phyloP scores from a whole-genome alignment of 2,113 vertebrate species.

The Puntigrus tetrazona region DNA sequence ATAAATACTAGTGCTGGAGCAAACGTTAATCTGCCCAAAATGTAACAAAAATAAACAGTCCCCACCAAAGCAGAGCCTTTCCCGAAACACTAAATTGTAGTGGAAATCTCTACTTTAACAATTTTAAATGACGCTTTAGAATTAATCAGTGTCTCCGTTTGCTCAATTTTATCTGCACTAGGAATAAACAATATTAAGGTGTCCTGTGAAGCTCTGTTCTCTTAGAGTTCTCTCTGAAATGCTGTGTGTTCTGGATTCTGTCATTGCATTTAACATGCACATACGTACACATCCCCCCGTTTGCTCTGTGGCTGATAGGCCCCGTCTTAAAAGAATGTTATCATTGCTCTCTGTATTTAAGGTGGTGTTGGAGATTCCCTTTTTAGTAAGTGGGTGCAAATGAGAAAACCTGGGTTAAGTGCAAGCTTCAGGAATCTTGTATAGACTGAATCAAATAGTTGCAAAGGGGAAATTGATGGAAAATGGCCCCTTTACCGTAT shows the following conservation, averaged over 20 bases:
- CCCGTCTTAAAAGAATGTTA: background rate
- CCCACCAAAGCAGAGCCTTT: background rate
- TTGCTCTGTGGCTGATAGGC: slow-evolving; percentile 2
- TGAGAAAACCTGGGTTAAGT: background rate
- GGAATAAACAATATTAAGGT: slow-evolving; percentile 31
- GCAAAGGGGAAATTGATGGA: background rate
- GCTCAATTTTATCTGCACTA: background rate
- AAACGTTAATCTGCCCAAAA: background rate
- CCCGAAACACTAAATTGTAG: background rate
- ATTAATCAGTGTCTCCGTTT: background rate
- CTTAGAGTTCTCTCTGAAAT: slow-evolving; percentile 13
- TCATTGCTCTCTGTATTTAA: background rate
- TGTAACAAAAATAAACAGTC: slow-evolving; percentile 9
- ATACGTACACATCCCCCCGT: background rate
- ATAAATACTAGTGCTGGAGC: slow-evolving; percentile 10
- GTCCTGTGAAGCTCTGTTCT: slow-evolving; percentile 11
- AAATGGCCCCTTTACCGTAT: background rate
- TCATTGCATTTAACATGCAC: slow-evolving; percentile 32
- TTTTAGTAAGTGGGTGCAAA: background rate
- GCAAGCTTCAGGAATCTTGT: background rate
- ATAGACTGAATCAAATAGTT: background rate
- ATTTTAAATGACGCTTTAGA: slow-evolving; percentile 11
- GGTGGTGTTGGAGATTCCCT: background rate
- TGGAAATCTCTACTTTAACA: background rate
- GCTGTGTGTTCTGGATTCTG: slow-evolving; percentile 40